Base-by-base conservation (phyloP, 2,888 invertebrate genomes). In the Hanleya hanleyi region DNA sequence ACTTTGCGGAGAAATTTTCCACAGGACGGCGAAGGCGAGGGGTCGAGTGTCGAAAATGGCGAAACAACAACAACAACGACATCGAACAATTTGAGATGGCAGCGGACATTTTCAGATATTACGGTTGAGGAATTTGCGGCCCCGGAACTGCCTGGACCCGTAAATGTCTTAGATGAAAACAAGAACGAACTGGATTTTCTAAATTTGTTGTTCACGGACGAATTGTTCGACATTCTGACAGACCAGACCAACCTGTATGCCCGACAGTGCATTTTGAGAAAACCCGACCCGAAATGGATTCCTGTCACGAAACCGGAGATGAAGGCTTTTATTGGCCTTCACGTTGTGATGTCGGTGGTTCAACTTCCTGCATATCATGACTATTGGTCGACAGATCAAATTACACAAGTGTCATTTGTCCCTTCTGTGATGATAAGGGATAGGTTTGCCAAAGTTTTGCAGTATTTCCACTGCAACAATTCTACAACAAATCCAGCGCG, bases 381-480 rank as follows among this genome's bases (percentile, higher is more conserved):
- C 41, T 67, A 67, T 32, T 67, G 67, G 67, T 26, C 6, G 7
- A 41, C 67, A 22, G 9, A n/a, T 26, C 22, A 18, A 29, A 12
- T 36, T 22, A 22, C 41, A 18, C 37, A 32, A 18, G 18, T 36
- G 3, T 18, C 41, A 12, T 22, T 15, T 32, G 41, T 47, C 29
- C 32, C 67, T 36, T 5, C 9, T 12, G 41, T 67, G 29, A 67
- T 67, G 67, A 4, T 47, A 67, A 38, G 67, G 32, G 32, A 18
- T 9, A 67, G 38, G 29, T 64, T n/a, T 22, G 18, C 12, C 9
- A 33, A 29, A 64, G 35, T 29, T 32, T 15, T 22, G 32, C 18
- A 67, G 32, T 41, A 38, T 41, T 38, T 38, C 37, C 67, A 67
- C 18, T 41, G 33, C 15, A 67, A 67, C 29, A 47, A 67, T 26